phyloP scores from a whole-genome alignment of 1,140 invertebrate genomes.

The Sycobia sp. region DNA sequence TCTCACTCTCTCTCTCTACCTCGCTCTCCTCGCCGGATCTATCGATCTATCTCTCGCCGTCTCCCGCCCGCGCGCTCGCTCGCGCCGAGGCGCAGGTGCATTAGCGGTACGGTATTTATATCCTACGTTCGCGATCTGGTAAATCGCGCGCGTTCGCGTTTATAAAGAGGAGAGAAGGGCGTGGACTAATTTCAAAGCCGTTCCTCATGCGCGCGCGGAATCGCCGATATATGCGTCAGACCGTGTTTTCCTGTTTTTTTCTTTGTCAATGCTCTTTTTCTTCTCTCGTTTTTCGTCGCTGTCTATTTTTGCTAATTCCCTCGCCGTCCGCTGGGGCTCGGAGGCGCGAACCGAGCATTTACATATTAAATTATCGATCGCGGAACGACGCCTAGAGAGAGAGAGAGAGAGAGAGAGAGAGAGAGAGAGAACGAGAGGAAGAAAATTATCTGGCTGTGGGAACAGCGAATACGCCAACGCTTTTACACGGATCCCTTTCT shows the following conservation, averaged over 20 bases:
- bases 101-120: too few relatives aligned
- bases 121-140: background rate
- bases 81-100: constrained; percentile 27
- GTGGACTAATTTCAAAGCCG: constrained; percentile 25
- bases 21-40: too few relatives aligned
- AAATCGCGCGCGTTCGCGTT: constrained; percentile 1
- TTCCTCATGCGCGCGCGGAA: constrained; percentile 24
- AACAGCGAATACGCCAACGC: constrained; percentile 9
- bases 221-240: background rate
- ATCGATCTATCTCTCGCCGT: too few relatives aligned
- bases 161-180: constrained; percentile 24
- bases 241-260: constrained; percentile 1
- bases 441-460: too few relatives aligned
- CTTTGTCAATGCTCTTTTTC: too few relatives aligned
- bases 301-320: too few relatives aligned
- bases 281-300: too few relatives aligned
- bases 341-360: constrained; percentile 12
- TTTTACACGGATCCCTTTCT: constrained; percentile 14
- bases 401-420: background rate
- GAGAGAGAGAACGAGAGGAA: background rate
- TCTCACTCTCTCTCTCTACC: too few relatives aligned
- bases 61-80: too few relatives aligned
- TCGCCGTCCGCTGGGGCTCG: too few relatives aligned
- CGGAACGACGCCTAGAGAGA: background rate
- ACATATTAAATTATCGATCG: constrained; percentile 31